Evolutionary conservation across 37 sponge, comb jelly and placozoan genomes (phyloP).

Genomic region (Beroe forskalii): DNA sequence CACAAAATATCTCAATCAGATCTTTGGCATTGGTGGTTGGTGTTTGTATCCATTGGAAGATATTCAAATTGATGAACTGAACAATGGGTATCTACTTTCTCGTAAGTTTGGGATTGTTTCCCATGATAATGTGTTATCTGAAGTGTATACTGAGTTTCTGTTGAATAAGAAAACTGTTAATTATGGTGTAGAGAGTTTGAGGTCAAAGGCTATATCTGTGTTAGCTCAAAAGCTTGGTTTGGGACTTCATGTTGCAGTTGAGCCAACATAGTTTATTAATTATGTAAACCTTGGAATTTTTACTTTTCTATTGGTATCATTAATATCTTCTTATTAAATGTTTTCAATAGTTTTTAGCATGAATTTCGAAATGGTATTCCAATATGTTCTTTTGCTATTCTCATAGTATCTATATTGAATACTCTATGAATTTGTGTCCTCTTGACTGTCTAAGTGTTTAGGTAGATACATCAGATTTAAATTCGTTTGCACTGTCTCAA

Average conservation of each 20-base stretch:
- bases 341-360: neutral
- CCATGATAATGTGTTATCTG: neutral
- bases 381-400: neutral
- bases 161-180: neutral
- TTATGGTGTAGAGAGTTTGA: constrained; percentile 52
- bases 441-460: too few relatives aligned
- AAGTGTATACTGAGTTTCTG: neutral
- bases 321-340: neutral
- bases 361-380: neutral
- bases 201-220: constrained; percentile 34
- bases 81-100: neutral
- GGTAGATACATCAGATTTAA: too few relatives aligned
- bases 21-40: constrained; percentile 50
- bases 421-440: neutral
- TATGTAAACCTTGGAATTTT: neutral
- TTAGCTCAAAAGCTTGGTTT: constrained; percentile 57
- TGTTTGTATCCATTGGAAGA: constrained; percentile 45
- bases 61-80: neutral
- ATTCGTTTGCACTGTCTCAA: too few relatives aligned
- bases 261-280: neutral
- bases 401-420: neutral
- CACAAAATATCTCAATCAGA: neutral
- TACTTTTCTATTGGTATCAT: neutral
- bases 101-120: constrained; percentile 50
- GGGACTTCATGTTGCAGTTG: neutral